These are phyloP conservation scores for Ennomos fuscantarius DNA, from an alignment of 2,888 invertebrate genomes.

Conservation along the genomic window DNA sequence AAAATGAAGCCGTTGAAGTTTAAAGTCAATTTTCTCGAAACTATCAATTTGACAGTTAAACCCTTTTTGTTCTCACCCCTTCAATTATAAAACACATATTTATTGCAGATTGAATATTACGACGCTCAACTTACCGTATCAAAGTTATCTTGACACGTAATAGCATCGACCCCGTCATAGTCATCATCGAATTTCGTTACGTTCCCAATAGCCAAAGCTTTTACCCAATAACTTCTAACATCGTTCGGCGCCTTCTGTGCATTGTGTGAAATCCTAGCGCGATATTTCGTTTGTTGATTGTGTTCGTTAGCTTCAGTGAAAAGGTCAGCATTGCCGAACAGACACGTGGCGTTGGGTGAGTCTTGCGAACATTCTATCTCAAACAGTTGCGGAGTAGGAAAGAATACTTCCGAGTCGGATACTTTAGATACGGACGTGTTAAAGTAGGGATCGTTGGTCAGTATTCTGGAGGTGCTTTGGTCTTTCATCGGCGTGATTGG, in stretches of 20 bases:
- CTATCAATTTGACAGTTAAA: no score
- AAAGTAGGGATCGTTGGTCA: slow-evolving; percentile 85
- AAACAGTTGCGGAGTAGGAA: slow-evolving; percentile 86
- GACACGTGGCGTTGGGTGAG: slow-evolving; percentile 68
- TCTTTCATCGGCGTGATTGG: slow-evolving; percentile 71
- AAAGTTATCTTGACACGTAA: slow-evolving; percentile 68
- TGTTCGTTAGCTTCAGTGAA: slow-evolving; percentile 57
- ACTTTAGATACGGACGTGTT: slow-evolving; percentile 84
- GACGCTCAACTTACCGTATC: slow-evolving; percentile 50
- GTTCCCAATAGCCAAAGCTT: slow-evolving; percentile 59
- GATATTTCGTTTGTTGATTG: slow-evolving; percentile 52
- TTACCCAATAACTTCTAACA: slow-evolving; percentile 64
- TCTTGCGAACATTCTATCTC: slow-evolving; percentile 64
- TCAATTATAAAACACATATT: no score
- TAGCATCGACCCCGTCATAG: slow-evolving; percentile 58
- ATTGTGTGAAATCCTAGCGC: slow-evolving; percentile 66
- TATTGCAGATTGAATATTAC: not conserved
- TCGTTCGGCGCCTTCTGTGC: slow-evolving; percentile 54
- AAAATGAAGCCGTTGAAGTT: no score
- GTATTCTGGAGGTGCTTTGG: slow-evolving; percentile 79
- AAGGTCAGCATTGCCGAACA: slow-evolving; percentile 64
- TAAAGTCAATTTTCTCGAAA: no score
- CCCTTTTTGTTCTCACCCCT: no score
- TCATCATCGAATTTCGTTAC: slow-evolving; percentile 55
- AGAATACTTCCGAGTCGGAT: slow-evolving; percentile 83